A percentile compares a stretch with the other conserved stretches of the same genome.
Evolutionary conservation across 2,888 invertebrate species (phyloP).

Genomic region (Metacarcinus magister): DNA sequence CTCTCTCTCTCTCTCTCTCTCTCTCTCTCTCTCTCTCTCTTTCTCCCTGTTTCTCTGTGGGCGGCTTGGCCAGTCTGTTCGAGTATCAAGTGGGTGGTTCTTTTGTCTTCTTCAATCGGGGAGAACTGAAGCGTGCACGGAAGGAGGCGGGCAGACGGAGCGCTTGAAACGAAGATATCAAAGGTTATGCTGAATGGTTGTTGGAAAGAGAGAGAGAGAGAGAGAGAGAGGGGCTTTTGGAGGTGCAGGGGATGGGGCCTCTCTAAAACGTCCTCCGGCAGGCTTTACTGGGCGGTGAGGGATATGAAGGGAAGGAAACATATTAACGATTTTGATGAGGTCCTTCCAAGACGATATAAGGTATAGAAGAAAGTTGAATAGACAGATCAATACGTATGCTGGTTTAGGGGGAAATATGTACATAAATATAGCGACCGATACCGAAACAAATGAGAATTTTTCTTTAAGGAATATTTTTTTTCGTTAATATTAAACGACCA

Average conservation of each 20-base stretch:
- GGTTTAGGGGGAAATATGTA: not conserved
- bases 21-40: not conserved
- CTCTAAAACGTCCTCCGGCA: not conserved
- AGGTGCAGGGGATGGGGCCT: not conserved
- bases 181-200: not conserved
- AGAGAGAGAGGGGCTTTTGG: not conserved
- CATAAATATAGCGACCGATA: not conserved
- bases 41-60: not conserved
- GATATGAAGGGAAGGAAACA: not conserved
- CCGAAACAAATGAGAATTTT: not conserved
- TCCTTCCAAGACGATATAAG: not conserved
- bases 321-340: not conserved
- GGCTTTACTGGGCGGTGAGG: not conserved
- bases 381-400: not conserved
- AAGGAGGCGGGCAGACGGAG: not conserved
- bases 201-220: too few relatives aligned
- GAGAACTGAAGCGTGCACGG: not conserved
- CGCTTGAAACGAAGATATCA: not conserved
- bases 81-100: not conserved
- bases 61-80: not conserved
- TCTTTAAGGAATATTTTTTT: not conserved
- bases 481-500: not conserved
- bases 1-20: not conserved
- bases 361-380: not conserved
- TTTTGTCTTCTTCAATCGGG: not conserved